Evolutionary conservation across 2,797 vertebrate genomes (phyloP).

Genomic region (Chrysolophus pictus): DNA sequence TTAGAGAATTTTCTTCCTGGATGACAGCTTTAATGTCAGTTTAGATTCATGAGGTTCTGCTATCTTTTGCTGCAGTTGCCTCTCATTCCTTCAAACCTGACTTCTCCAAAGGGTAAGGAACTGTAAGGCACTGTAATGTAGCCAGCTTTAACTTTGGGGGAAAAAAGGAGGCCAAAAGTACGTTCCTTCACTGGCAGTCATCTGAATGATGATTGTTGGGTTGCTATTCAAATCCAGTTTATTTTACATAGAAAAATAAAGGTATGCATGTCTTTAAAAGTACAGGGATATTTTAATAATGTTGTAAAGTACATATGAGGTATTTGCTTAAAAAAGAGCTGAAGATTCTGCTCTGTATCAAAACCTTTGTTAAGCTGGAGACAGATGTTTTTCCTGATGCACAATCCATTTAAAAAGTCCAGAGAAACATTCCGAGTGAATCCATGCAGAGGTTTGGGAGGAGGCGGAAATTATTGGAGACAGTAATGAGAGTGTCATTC

Average conservation of each 20-base stretch:
- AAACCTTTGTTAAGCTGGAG: slow-evolving; percentile 26
- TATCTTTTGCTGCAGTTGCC: slow-evolving; percentile 5
- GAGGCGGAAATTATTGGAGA: background rate
- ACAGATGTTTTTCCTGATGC: background rate
- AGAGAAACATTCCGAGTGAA: background rate
- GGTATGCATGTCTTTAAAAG: background rate
- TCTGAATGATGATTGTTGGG: background rate
- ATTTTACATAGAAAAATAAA: background rate
- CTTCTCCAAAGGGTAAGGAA: background rate
- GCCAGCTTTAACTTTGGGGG: background rate
- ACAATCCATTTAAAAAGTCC: background rate
- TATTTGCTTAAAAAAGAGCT: slow-evolving; percentile 44
- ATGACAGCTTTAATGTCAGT: background rate
- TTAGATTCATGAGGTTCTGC: background rate
- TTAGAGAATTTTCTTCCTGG: no score
- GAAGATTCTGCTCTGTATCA: slow-evolving; percentile 17
- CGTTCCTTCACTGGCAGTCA: background rate
- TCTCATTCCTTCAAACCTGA: background rate
- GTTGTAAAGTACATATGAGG: background rate
- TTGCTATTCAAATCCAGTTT: background rate
- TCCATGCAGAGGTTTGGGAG: slow-evolving; percentile 11
- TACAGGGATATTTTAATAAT: background rate
- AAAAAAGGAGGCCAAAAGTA: slow-evolving; percentile 16
- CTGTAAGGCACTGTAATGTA: background rate
- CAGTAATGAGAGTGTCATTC: background rate